Base-by-base conservation (phyloP, 2,888 invertebrate genomes). In the Agelastica alni region DNA sequence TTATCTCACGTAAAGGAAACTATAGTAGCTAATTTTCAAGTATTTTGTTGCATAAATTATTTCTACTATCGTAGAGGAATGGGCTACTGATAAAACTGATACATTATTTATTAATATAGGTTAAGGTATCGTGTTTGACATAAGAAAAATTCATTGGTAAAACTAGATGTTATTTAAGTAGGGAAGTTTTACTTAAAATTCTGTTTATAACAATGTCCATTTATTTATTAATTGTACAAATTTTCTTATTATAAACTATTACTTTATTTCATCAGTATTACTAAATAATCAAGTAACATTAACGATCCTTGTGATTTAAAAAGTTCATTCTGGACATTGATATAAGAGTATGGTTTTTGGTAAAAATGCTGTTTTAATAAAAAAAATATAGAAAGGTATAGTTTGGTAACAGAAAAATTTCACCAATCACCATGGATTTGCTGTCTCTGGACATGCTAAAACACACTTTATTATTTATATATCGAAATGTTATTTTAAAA, bases 401-500 rank as follows among this genome's bases (percentile, higher is more conserved):
- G 70, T 71, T 71, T 70, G 69, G 66, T 69, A 68, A 62, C 60
- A 62, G 49, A 59, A 56, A 59, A 61, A 61, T 43, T 59, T 56
- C 60, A 63, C 59, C 51, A 49, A 62, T 61, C 60, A 66, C 63
- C 61, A 63, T 66, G 64, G 63, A 58, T 62, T 63, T 62, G 65
- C 61, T 62, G 65, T 65, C 63, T 62, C 48, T 55, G 59, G 64
- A 65, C 60, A 56, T 60, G 57, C 59, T 56, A 37, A 58, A 64
- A 60, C 65, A 70, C 70, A 72, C 70, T 66, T 49, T 73, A 69
- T 72, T 69, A 72, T 73, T 73, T 71, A 71, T 72, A 73, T 72
- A 71, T 72, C 67, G 69, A 74, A 71, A 74, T 74, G 72, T 73
- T 75, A 73, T 73, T 74, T 75, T 74, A 68, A 56, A 70, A 71